phyloP scores from a whole-genome alignment of 2,113 vertebrate genomes.

The Lophius piscatorius region DNA sequence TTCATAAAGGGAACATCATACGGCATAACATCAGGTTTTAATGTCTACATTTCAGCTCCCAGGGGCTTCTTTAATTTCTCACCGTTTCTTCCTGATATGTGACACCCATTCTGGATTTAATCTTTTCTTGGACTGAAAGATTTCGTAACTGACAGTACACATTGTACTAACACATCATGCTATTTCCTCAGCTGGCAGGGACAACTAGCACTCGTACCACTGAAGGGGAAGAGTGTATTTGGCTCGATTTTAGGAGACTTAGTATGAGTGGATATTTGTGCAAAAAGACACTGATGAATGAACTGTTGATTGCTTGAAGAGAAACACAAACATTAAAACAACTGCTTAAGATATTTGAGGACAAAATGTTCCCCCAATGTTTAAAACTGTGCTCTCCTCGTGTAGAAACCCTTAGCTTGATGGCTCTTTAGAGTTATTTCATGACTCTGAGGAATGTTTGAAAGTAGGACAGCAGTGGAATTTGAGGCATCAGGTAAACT shows the following conservation, averaged over 20 bases:
- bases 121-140: constrained; percentile 16
- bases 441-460: neutral
- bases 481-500: no score
- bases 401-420: neutral
- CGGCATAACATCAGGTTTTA: no score
- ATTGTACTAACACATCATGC: constrained; percentile 26
- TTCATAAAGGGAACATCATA: constrained; percentile 1
- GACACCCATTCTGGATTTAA: constrained; percentile 13
- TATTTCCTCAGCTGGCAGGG: constrained; percentile 44
- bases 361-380: neutral
- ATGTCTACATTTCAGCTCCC: neutral
- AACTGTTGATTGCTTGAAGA: neutral
- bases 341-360: neutral
- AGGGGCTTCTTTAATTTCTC: neutral
- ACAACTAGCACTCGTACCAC: constrained; percentile 1
- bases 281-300: constrained; percentile 10
- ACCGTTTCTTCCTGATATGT: constrained; percentile 4
- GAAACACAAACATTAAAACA: neutral
- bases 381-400: neutral
- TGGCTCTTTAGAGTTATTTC: neutral
- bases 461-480: neutral
- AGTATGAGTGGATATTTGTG: neutral
- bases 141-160: constrained; percentile 20
- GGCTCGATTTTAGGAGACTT: neutral
- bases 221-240: neutral